A percentile compares a stretch with the other conserved stretches of the same genome.
phyloP scores from a whole-genome alignment of 2,888 invertebrate genomes.

The Lasius platythorax region DNA sequence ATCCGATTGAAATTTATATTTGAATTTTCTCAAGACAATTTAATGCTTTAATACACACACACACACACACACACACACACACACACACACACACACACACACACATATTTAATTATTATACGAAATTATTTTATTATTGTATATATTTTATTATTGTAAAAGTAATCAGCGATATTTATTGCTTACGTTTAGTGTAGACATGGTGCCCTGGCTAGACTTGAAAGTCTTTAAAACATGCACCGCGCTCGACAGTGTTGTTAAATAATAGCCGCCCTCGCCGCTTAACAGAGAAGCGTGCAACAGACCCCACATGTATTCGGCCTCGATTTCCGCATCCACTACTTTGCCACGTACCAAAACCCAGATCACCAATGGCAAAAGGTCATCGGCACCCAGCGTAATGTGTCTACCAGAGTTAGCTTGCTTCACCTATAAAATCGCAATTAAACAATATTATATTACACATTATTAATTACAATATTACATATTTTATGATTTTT shows the following conservation, averaged over 20 bases:
- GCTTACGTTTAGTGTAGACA: conserved; percentile 84
- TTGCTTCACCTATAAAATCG: conserved; percentile 88
- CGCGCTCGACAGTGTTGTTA: conserved; percentile 97
- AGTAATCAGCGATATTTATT: not conserved
- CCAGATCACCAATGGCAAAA: conserved; percentile 96
- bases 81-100: not conserved
- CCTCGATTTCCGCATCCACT: conserved; percentile 97
- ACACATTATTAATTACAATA: not conserved
- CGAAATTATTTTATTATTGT: not conserved
- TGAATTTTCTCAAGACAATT: not conserved
- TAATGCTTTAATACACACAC: too few relatives aligned
- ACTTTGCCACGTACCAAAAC: conserved; percentile 96
- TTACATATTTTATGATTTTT: not conserved
- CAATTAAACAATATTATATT: not conserved
- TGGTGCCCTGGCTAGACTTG: conserved; percentile 84
- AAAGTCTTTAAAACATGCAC: conserved; percentile 94
- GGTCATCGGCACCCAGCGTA: conserved; percentile 94
- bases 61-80: not conserved
- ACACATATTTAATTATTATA: not conserved
- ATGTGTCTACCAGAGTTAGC: conserved; percentile 87
- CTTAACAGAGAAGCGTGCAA: conserved; percentile 96
- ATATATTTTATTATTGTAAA: not conserved
- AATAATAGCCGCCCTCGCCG: conserved; percentile 97
- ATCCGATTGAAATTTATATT: not conserved
- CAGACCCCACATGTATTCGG: conserved; percentile 98